phyloP scores from a whole-genome alignment of 1,140 invertebrate genomes.

The Oscheius sp. region DNA sequence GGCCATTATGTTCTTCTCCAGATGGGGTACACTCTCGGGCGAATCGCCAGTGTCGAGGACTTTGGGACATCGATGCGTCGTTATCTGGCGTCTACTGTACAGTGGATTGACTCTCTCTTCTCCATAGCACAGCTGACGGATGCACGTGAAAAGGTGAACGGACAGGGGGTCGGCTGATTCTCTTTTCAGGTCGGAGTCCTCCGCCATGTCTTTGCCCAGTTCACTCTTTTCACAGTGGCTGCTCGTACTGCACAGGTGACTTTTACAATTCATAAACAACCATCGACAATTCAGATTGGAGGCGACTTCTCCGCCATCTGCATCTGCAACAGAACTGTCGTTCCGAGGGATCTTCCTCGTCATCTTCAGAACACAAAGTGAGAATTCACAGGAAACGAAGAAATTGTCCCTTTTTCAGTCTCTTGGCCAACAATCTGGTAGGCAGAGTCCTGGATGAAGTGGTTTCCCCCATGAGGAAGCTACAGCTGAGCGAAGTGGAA shows the following conservation, averaged over 20 bases:
- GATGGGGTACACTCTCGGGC: conserved; percentile 29
- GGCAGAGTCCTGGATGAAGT: conserved; percentile 34
- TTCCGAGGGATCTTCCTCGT: conserved; percentile 23
- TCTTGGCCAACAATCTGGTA: conserved; percentile 38
- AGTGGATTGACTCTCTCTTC: conserved; percentile 58
- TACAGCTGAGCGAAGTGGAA: conserved; percentile 32
- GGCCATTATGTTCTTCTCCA: conserved; percentile 15
- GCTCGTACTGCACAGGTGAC: conserved; percentile 43
- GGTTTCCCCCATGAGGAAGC: conserved; percentile 28
- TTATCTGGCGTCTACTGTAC: conserved; percentile 48
- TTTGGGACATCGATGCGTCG: conserved; percentile 49
- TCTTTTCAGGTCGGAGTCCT: conserved; percentile 42
- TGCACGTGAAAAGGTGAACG: conserved; percentile 46
- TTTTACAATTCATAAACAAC: neutral
- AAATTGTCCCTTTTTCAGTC: conserved; percentile 22
- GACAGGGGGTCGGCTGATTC: too few relatives aligned
- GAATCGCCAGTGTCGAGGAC: conserved; percentile 48
- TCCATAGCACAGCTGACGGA: conserved; percentile 40
- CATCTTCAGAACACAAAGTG: conserved; percentile 41
- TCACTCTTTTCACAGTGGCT: conserved; percentile 54
- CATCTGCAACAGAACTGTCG: conserved; percentile 31
- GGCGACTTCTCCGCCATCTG: conserved; percentile 15
- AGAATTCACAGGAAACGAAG: neutral
- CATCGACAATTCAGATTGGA: neutral
- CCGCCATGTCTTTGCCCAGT: conserved; percentile 52